phyloP scores from a whole-genome alignment of 2,888 invertebrate genomes.

The Drosophila mettleri region DNA sequence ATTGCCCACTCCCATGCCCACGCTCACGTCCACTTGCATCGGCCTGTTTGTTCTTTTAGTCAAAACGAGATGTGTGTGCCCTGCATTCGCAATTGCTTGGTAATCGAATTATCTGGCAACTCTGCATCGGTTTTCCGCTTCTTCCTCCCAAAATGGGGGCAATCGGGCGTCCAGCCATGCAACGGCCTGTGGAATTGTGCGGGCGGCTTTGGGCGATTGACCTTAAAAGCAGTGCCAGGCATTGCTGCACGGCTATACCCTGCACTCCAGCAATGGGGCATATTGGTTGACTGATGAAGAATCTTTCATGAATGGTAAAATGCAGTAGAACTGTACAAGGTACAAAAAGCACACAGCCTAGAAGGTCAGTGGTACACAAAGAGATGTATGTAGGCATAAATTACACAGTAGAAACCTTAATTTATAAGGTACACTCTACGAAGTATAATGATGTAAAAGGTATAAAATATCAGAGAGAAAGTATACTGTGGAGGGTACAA shows the following conservation, averaged over 20 bases:
- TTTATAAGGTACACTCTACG: not conserved
- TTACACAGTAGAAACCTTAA: not conserved
- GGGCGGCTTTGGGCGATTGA: conserved; percentile 12
- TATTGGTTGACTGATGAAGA: not conserved
- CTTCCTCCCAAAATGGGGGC: conserved; percentile 27
- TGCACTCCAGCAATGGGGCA: not conserved
- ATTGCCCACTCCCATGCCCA: not conserved
- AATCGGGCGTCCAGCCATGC: conserved; percentile 33
- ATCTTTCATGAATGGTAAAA: too few relatives aligned
- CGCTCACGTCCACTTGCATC: not conserved
- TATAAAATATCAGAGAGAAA: not conserved
- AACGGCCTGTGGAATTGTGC: conserved; percentile 28
- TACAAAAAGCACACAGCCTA: not conserved
- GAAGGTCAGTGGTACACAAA: too few relatives aligned
- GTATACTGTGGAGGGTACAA: not conserved
- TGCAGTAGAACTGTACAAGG: too few relatives aligned
- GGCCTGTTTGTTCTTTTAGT: conserved; percentile 42
- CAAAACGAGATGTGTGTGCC: conserved; percentile 39
- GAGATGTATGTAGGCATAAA: too few relatives aligned
- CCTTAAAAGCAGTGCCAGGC: conserved; percentile 10
- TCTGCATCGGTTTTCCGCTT: conserved; percentile 26
- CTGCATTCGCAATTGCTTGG: conserved; percentile 59
- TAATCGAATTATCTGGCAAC: conserved; percentile 77
- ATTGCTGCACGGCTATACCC: conserved; percentile 25
- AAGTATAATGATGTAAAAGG: not conserved